A percentile compares a stretch with the other conserved stretches of the same genome.
Conservation (phyloP, 1,140 invertebrate species). For the Drosophila obscura region DNA sequence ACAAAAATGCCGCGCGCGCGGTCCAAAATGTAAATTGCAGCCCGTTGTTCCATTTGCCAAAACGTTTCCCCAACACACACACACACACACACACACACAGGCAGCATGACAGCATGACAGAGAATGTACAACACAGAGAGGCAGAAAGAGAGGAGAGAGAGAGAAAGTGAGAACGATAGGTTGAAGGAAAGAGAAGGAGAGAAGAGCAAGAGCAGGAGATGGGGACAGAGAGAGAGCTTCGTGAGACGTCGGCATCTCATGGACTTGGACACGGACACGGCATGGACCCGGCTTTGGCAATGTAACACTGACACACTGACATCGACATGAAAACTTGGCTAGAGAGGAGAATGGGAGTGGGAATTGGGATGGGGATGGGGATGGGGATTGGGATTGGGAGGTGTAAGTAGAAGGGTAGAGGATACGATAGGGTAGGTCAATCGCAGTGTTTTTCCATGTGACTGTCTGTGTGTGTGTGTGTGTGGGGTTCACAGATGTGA, state of each 20-base stretch:
- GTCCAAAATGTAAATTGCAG: constrained; percentile 28
- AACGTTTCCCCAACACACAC: constrained; percentile 39
- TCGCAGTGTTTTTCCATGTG: too few relatives aligned
- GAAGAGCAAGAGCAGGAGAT: background rate
- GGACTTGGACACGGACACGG: constrained; percentile 10
- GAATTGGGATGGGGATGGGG: too few relatives aligned
- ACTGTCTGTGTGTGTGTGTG: too few relatives aligned
- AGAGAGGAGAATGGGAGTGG: background rate
- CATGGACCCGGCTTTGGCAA: constrained; percentile 50
- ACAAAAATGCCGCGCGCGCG: constrained; percentile 52
- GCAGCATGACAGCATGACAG: too few relatives aligned
- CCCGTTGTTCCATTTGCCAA: constrained; percentile 49
- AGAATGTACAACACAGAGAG: too few relatives aligned
- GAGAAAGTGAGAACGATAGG: background rate
- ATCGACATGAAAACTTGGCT: constrained; percentile 5
- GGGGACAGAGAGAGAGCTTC: constrained; percentile 23
- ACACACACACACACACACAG: too few relatives aligned
- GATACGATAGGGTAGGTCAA: too few relatives aligned
- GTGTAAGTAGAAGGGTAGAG: background rate
- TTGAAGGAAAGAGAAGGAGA: too few relatives aligned
- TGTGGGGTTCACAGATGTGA: too few relatives aligned
- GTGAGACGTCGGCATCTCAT: constrained; percentile 43
- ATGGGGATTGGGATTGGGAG: background rate
- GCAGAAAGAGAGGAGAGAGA: constrained; percentile 11
- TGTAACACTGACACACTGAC: constrained; percentile 61